phyloP scores from a whole-genome alignment of 2,113 vertebrate genomes.

The Patagioenas fasciata region DNA sequence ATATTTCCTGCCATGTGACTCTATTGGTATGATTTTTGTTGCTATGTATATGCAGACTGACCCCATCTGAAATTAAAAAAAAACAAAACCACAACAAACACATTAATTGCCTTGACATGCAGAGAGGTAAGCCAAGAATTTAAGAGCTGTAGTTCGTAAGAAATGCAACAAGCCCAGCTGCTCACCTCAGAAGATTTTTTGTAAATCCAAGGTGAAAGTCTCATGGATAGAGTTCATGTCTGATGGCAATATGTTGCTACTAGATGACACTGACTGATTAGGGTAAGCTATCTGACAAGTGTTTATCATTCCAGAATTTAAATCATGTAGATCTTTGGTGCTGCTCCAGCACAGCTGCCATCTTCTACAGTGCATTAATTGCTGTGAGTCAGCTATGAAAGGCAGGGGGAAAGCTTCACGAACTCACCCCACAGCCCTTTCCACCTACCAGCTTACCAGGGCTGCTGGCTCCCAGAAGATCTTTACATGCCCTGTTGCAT shows the following conservation, averaged over 20 bases:
- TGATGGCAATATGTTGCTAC: not conserved
- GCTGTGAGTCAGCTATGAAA: not conserved
- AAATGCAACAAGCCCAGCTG: not conserved
- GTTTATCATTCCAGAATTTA: slow-evolving; percentile 1
- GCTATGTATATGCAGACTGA: not conserved
- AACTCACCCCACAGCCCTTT: not conserved
- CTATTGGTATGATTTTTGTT: not conserved
- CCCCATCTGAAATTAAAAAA: not conserved
- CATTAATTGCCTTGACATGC: not conserved
- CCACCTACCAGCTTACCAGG: not conserved
- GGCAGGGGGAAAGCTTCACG: not conserved
- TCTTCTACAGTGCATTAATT: not conserved
- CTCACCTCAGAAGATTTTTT: not conserved
- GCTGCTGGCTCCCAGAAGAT: not conserved
- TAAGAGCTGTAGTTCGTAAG: not conserved
- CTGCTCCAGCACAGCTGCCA: not conserved
- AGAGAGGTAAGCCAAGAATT: not conserved
- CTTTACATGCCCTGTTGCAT: accelerated
- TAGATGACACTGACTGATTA: slow-evolving; percentile 10
- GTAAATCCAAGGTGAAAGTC: not conserved
- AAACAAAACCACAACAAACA: not conserved
- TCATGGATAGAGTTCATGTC: not conserved
- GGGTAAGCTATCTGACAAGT: not conserved
- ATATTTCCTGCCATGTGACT: slow-evolving; percentile 21
- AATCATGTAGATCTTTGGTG: not conserved